A percentile compares a stretch with the other conserved stretches of the same genome.
These are phyloP conservation scores for Oryzias javanicus DNA, from an alignment of 2,113 vertebrate species.

Conservation along the genomic window DNA sequence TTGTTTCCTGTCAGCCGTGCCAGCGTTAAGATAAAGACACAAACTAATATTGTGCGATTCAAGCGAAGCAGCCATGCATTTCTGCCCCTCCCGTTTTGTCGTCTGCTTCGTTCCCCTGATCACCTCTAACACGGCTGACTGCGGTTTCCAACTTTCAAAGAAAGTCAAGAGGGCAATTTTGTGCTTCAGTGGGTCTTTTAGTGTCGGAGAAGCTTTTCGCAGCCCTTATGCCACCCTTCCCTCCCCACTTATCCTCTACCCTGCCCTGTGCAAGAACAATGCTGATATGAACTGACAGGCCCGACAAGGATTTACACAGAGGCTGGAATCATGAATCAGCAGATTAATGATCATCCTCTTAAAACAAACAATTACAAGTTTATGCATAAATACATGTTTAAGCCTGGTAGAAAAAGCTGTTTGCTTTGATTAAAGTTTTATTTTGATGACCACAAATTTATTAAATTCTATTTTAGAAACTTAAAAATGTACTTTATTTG, in stretches of 20 bases:
- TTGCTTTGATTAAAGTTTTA: too few relatives aligned
- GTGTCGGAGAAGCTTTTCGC: constrained; percentile 55
- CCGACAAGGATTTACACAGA: constrained; percentile 14
- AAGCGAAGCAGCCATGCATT: constrained; percentile 3
- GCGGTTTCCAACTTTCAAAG: constrained; percentile 49
- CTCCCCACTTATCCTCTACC: constrained; percentile 18
- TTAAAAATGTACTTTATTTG: too few relatives aligned
- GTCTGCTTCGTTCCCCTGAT: constrained; percentile 26
- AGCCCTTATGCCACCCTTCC: constrained; percentile 43
- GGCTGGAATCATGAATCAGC: not conserved
- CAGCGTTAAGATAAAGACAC: constrained; percentile 15
- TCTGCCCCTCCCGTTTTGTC: constrained; percentile 12
- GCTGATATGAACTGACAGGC: constrained; percentile 43
- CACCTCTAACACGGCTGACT: constrained; percentile 33
- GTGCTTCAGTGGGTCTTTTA: constrained; percentile 53
- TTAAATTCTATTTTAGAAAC: too few relatives aligned
- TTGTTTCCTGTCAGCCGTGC: not conserved
- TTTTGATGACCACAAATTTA: too few relatives aligned
- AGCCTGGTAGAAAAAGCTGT: too few relatives aligned
- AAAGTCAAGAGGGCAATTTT: constrained; percentile 66
- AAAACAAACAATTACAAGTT: too few relatives aligned
- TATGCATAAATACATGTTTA: too few relatives aligned
- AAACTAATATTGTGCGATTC: constrained; percentile 6
- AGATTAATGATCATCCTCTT: too few relatives aligned
- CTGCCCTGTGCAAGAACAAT: constrained; percentile 12